Base-by-base conservation (phyloP, 2,888 invertebrate species). In the Oegoconia quadripuncta region DNA sequence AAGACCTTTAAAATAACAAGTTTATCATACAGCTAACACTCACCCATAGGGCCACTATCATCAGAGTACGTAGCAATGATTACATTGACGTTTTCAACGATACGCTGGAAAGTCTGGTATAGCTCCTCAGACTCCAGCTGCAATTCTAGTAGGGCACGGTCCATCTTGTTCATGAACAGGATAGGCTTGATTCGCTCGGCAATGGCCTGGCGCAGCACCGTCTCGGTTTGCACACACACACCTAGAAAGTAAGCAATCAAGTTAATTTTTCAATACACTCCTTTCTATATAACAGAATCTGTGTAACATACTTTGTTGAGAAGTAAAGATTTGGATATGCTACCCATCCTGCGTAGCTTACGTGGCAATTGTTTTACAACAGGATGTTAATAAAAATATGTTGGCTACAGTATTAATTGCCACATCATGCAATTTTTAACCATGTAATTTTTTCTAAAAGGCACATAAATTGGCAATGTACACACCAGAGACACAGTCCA, bases 131-230 rank as follows among this genome's bases (percentile, higher is more conserved):
- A 92, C 46, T 97, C 98, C 64, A 99, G 88, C 77, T 99, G 99
- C 73, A 99, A 89, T 86, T 99, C 99, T 25, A 99, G 90, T 44
- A 99, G 91, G 57, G 99, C 99, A 61, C 99, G 95, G 90, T 99
- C 99, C 99, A 99, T 99, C 90, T 99, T 99, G 95, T 99, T 99
- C 99, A 99, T 99, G 94, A 99, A 99, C 65, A 99, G 90, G 59
- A 99, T 97, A 40, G 99, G 99, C 93, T 98, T 99, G 71, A 99
- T 99, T 74, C 99, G 95, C 89, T 99, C 99, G 48, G 98, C 97
- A 73, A 99, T 99, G 48, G 99, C 99, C 86, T 99, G 99, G 89
- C 99, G 96, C 66, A 99, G 90, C 43, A 99, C 99, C 68, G 99
- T 99, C 89, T 99, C 99, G 23, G 99, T 99, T 89, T 99, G 99